A percentile compares a stretch with the other conserved stretches of the same genome.
These are phyloP conservation scores for Deilephila porcellus DNA, from an alignment of 2,888 invertebrate genomes.

Conservation along the genomic window DNA sequence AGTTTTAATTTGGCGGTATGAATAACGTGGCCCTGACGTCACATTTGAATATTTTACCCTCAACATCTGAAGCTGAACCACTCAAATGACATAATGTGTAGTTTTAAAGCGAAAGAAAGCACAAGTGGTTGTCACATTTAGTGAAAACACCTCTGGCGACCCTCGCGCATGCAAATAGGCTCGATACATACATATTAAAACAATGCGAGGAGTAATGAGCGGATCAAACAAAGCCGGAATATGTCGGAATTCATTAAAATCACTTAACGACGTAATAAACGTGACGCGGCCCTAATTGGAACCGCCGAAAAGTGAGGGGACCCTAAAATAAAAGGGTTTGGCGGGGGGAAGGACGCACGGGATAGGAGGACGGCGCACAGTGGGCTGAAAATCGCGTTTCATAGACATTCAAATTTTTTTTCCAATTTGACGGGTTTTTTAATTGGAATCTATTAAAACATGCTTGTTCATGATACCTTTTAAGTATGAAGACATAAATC, in stretches of 20 bases:
- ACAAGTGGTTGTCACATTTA: conserved; percentile 17
- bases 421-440: too few species aligned
- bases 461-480: too few species aligned
- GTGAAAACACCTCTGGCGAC: conserved; percentile 14
- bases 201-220: conserved; percentile 24
- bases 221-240: conserved; percentile 53
- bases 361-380: conserved; percentile 32
- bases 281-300: conserved; percentile 59
- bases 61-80: not conserved
- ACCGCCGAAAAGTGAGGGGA: conserved; percentile 53
- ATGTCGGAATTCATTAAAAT: conserved; percentile 61
- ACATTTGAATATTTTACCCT: not conserved
- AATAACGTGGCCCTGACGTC: not conserved
- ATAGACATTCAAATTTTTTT: too few species aligned
- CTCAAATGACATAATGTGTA: not conserved
- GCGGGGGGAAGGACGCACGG: conserved; percentile 36
- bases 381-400: too few species aligned
- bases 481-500: too few species aligned
- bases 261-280: conserved; percentile 49
- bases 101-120: conserved; percentile 3
- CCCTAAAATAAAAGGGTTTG: conserved; percentile 50
- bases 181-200: conserved; percentile 26
- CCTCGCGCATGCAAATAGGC: conserved; percentile 19
- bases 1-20: not conserved
- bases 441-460: too few species aligned